These are phyloP conservation scores for Noctua janthina DNA, from an alignment of 2,888 invertebrate species.

Conservation along the genomic window DNA sequence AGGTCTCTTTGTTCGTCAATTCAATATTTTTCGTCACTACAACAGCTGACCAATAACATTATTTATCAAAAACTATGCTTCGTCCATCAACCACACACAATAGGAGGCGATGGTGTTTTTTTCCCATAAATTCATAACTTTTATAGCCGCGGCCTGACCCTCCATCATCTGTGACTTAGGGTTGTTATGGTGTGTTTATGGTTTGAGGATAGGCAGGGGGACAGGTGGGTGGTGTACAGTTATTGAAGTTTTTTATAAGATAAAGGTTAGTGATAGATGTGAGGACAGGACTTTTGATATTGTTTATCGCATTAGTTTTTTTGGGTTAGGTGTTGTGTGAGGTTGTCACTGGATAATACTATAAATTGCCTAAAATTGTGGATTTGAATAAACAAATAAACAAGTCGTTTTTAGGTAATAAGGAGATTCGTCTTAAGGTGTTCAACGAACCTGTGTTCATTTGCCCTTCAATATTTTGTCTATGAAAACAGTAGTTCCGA, in stretches of 20 bases:
- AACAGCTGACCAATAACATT: conserved; percentile 44
- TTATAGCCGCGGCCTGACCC: conserved; percentile 72
- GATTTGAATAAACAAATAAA: not conserved
- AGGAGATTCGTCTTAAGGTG: not conserved
- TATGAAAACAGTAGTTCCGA: not conserved
- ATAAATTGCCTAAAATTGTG: not conserved
- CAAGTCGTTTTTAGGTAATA: not conserved
- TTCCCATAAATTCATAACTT: conserved; percentile 83
- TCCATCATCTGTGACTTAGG: conserved; percentile 74
- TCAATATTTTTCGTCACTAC: not conserved
- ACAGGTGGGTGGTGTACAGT: conserved; percentile 45
- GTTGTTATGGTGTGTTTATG: conserved; percentile 77
- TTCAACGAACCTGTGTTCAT: not conserved
- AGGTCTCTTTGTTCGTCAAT: not conserved
- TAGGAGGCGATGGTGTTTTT: conserved; percentile 75
- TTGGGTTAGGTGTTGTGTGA: not conserved
- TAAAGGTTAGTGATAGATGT: not conserved
- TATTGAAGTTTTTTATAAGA: conserved; percentile 33
- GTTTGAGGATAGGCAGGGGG: conserved; percentile 68
- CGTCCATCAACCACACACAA: conserved; percentile 66
- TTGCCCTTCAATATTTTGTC: not conserved
- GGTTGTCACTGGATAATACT: not conserved
- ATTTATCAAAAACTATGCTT: conserved; percentile 60
- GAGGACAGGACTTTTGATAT: not conserved
- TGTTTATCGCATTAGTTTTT: not conserved